Evolutionary conservation across 2,113 vertebrate species (phyloP), one percentile per base, ranked within the genome.

Genomic region (Cervus canadensis): DNA sequence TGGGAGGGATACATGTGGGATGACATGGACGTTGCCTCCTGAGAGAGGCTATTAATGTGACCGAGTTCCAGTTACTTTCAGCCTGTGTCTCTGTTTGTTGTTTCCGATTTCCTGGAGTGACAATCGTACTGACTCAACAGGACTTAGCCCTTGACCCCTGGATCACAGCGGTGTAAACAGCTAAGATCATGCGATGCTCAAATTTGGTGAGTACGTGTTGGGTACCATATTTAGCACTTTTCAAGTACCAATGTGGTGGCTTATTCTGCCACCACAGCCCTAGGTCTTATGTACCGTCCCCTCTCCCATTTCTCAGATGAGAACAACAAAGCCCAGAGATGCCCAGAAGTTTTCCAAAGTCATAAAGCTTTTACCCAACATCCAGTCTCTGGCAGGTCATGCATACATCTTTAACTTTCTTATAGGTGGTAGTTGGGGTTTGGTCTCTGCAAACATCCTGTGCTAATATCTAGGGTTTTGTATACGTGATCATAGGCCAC

Each of bases 71-170:
- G 2, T 74, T 86, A 57, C 52, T 94, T 76, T 5, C 40, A 36
- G 36, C 11, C 76, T 79, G 43, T 50, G 43, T 89, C 67, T 91
- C 48, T 52, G n/a, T 86, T 89, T 52, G 28, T 86, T 89, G 36
- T 91, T 95, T 95, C 88, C 82, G 30, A 45, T 94, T 82, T 94
- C 74, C n/a, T 90, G 92, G 79, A 86, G 59, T 62, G 54, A 87
- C 33, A 64, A 1, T 76, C 26, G 14, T 43, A 13, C 78, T 76
- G 48, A 19, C 50, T 76, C 17, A 33, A 1, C 48, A 16, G 45
- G 52, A 57, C 43, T 83, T 13, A 78, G 43, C 83, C 23, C 45
- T 19, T 30, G 57, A 26, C 23, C 4, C 21, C 33, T 30, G 36
- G 60, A 71, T 79, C 50, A 36, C 33, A 26, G 19, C 26, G 17